Conservation (phyloP, 2,113 vertebrate species). For the Dromiciops gliroides region DNA sequence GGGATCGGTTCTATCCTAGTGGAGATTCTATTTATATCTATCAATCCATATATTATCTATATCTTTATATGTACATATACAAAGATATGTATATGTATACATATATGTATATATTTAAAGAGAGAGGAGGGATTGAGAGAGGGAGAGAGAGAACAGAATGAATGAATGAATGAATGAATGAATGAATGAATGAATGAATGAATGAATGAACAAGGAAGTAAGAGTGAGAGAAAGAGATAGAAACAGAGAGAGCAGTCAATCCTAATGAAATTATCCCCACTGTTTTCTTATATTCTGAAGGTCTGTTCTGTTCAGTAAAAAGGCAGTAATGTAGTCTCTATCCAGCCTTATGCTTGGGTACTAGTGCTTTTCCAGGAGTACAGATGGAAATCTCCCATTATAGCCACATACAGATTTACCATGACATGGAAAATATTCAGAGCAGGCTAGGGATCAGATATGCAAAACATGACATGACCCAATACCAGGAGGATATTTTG, state of each 20-base stretch:
- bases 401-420: conserved; percentile 81
- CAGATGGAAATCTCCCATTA: conserved; percentile 81
- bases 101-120: neutral
- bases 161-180: no score
- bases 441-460: conserved; percentile 63
- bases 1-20: no score
- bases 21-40: no score
- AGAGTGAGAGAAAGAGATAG: neutral
- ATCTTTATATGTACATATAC: neutral
- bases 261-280: conserved; percentile 69
- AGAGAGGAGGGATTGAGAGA: neutral
- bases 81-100: neutral
- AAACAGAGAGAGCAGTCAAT: conserved; percentile 60
- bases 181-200: no score
- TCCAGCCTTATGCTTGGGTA: conserved; percentile 81
- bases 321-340: conserved; percentile 80
- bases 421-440: conserved; percentile 69
- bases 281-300: conserved; percentile 73
- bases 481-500: conserved; percentile 50
- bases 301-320: conserved; percentile 69
- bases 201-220: neutral
- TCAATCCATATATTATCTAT: no score
- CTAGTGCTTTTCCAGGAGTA: conserved; percentile 80
- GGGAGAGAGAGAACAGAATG: neutral
- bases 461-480: conserved; percentile 70